Base-by-base conservation (phyloP, 2,888 invertebrate species). In the Phyllotreta cruciferae region DNA sequence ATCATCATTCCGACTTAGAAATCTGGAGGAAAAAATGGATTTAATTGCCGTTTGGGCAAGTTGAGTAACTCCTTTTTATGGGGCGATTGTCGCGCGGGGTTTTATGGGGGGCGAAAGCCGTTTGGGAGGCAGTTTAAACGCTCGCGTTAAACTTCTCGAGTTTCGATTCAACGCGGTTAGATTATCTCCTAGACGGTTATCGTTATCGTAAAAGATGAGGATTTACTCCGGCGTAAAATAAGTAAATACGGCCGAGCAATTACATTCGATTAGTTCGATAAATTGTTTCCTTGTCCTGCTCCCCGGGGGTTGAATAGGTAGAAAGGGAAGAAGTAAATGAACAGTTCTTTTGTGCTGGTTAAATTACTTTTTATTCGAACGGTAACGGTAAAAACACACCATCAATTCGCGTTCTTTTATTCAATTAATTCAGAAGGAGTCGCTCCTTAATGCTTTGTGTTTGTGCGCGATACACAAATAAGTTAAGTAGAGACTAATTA, bases 21-120 rank as follows among this genome's bases (percentile, higher is more conserved):
- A n/a, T n/a, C n/a, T n/a, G n/a, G n/a, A n/a, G n/a, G n/a, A n/a
- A 52, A 36, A 52, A 11, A 52, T n/a, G n/a, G n/a, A n/a, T n/a
- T n/a, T n/a, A n/a, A n/a, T n/a, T n/a, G n/a, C n/a, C n/a, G n/a
- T n/a, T n/a, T n/a, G n/a, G n/a, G n/a, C n/a, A n/a, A n/a, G n/a
- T n/a, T n/a, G n/a, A n/a, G n/a, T n/a, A n/a, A n/a, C 13, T 49
- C 13, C 8, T 34, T 57, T 65, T 65, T 50, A 65, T 54, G 56
- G 60, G 38, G 56, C 52, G 62, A 60, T 67, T 61, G 57, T 66
- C 58, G 56, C 44, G 44, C 52, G 8, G 45, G 50, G 47, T 66
- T 68, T n/a, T 66, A 68, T 62, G 67, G 63, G 56, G 60, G 66
- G 62, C 64, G 62, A 64, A 66, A 61, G 56, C 11, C 39, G 56